Evolutionary conservation across 2,888 invertebrate genomes (phyloP), one percentile per base, ranked within the genome.

Genomic region (Crematogaster levior): DNA sequence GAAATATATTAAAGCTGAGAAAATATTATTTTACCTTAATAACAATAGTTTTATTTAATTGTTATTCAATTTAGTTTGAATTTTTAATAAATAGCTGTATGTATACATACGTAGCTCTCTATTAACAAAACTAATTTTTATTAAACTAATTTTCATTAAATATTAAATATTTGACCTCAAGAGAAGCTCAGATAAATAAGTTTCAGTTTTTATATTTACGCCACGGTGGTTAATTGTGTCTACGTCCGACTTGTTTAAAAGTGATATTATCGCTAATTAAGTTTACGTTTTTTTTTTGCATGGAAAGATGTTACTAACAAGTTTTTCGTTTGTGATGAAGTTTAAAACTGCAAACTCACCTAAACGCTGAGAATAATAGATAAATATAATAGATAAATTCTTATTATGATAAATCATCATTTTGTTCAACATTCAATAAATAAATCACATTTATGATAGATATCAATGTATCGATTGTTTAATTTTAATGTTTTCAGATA

Each of bases 241-340:
- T 53, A 74, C 34, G 34, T 74, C 73, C 5, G 43, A 43, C 53
- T 53, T 77, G 75, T 70, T 77, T 77, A 30, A 77, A 56, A 77
- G 46, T 77, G 70, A 77, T 53, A 68, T 43, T 68, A 68, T 77
- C 43, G 21, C 77, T 77, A 77, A 77, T 77, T 68, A 77, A 77
- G 77, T 56, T 63, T 21, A 53, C 30, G 68, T 53, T 77, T 70
- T 53, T 77, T 77, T 68, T 56, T 70, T 30, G 21, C 40, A 15
- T 37, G 21, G 24, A 68, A 53, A 30, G 37, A 21, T 68, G 37
- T 66, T 30, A n/a, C 68, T 27, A 37, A 37, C 21, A 27, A 40
- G 24, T 56, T 56, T 70, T 53, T 56, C 7, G 21, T 40, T 70
- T 30, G 21, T 18, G 12, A 56, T 70, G 18, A 77, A 70, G 18